Conservation (phyloP, 2,888 invertebrate species). For the Antheraea yamamai region DNA sequence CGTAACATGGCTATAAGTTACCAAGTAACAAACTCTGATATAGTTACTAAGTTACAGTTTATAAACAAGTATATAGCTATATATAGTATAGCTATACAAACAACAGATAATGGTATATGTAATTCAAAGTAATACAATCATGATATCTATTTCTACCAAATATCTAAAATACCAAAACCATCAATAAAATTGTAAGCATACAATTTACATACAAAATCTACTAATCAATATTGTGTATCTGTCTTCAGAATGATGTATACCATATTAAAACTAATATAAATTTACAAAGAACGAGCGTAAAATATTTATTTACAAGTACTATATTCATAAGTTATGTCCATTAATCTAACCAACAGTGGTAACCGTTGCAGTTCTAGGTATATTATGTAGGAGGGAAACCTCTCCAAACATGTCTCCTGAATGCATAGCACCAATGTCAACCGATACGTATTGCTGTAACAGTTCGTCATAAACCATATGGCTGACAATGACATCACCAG, state of each 20-base stretch:
- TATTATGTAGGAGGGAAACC: slow-evolving; percentile 83
- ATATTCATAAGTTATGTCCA: neutral
- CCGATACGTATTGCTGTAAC: slow-evolving; percentile 65
- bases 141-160: neutral
- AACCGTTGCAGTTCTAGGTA: slow-evolving; percentile 83
- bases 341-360: slow-evolving; percentile 74
- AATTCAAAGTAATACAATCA: neutral
- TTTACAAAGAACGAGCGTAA: neutral
- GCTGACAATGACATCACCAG: slow-evolving; percentile 79
- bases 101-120: neutral
- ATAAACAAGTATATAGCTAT: neutral
- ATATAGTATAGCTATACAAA: neutral
- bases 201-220: too few species aligned
- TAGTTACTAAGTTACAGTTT: slow-evolving; percentile 11
- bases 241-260: too few species aligned
- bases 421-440: slow-evolving; percentile 77
- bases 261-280: neutral
- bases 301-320: neutral
- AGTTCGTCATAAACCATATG: slow-evolving; percentile 77
- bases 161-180: neutral
- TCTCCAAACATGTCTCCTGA: slow-evolving; percentile 86
- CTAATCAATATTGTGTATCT: too few species aligned
- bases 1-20: neutral
- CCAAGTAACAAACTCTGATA: neutral
- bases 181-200: too few species aligned